Conservation (phyloP, 2,888 invertebrate species). For the Melipona bicolor region DNA sequence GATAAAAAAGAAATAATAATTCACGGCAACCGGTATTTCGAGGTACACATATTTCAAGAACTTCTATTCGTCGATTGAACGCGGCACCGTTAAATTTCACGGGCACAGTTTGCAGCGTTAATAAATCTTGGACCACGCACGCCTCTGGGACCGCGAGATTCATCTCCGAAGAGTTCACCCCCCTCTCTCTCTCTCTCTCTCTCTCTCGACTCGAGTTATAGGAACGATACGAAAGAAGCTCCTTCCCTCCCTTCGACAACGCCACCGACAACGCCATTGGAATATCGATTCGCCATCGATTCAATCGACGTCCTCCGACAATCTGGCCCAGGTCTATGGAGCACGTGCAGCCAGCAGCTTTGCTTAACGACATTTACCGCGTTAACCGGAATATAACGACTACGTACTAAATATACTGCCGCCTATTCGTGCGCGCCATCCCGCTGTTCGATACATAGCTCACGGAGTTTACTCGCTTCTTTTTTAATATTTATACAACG, state of each 20-base stretch:
- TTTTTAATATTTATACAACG: conserved; percentile 57
- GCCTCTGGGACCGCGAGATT: conserved; percentile 44
- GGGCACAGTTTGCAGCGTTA: conserved; percentile 26
- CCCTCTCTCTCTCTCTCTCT: not conserved
- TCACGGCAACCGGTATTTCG: conserved; percentile 6
- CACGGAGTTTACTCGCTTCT: conserved; percentile 42
- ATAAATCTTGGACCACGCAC: conserved; percentile 30
- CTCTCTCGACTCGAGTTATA: conserved; percentile 4
- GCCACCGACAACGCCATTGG: not conserved
- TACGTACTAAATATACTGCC: conserved; percentile 57
- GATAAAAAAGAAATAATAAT: not conserved
- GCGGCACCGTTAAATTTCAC: conserved; percentile 32
- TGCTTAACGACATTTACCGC: conserved; percentile 62
- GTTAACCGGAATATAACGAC: conserved; percentile 67
- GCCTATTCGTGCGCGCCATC: conserved; percentile 26
- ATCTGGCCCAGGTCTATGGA: conserved; percentile 16
- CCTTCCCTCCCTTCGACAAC: not conserved
- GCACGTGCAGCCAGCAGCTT: conserved; percentile 26
- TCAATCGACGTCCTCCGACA: conserved; percentile 40
- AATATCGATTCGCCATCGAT: conserved; percentile 55
- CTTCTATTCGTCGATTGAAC: conserved; percentile 41
- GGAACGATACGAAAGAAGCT: conserved; percentile 25
- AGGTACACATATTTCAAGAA: not conserved
- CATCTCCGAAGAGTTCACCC: conserved; percentile 43
- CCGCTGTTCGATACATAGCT: conserved; percentile 31